Evolutionary conservation across 2,797 vertebrate species (phyloP), one percentile per base, ranked within the genome.

Genomic region (Sebastes itinus): DNA sequence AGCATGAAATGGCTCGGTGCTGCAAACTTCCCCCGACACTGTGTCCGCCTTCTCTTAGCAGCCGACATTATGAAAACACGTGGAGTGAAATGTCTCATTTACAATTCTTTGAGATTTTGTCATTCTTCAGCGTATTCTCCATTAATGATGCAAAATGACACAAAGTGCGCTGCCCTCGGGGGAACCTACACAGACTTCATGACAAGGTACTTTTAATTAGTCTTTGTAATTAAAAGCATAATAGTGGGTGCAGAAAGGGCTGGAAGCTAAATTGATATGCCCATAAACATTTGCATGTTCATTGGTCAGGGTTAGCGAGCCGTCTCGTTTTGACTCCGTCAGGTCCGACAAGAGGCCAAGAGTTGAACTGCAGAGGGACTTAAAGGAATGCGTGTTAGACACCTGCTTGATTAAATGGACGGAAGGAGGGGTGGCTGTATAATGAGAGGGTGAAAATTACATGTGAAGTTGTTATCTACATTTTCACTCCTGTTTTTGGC

Each of bases 161-260:
- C 84, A 86, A 88, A 89, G 83, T 84, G 81, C 72, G 28, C 67
- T 85, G 82, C 90, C 94, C 90, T 46, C 16, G 72, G 82, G 86
- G 87, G 75, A 86, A 88, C 84, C 82, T 83, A 88, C 90, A 89
- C 85, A 88, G 89, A 87, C 89, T 92, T 90, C 86, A 92, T 93
- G 93, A 90, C 87, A 85, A 94, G 87, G 84, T 89, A 89, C 77
- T 89, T 95, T 95, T 94, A 95, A 95, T 96, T 94, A 95, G 90
- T 89, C 91, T 89, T 92, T 89, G 89, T 92, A 94, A 95, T 96
- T 94, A 95, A 94, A 91, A 87, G 83, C 78, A 64, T 84, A 86
- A 92, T 89, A 91, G 80, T 83, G 80, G 81, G 86, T 66, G 80
- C 78, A 85, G 71, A 87, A 87, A 86, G 65, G 65, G 85, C 93